phyloP scores from a whole-genome alignment of 2,797 vertebrate species.

The Tragopan temminckii region DNA sequence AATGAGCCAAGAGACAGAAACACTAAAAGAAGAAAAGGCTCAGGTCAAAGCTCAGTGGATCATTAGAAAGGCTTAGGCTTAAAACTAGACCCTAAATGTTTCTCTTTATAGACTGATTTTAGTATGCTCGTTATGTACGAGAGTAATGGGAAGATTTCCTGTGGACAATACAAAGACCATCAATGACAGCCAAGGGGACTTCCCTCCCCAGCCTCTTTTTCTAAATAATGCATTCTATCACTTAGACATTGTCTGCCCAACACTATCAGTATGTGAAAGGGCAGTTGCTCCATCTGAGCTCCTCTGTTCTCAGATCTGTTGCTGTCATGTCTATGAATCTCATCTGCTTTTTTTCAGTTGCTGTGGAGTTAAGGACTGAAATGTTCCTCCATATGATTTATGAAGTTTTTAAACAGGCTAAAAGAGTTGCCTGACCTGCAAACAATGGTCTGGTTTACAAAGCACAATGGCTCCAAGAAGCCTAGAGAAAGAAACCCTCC shows the following conservation, averaged over 20 bases:
- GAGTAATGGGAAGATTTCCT: background rate
- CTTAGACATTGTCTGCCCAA: background rate
- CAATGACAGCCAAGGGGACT: background rate
- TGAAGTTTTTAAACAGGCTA: constrained; percentile 39
- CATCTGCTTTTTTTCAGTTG: background rate
- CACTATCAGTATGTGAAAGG: background rate
- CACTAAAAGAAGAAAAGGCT: background rate
- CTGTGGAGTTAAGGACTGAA: background rate
- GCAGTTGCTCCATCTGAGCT: background rate
- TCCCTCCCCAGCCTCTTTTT: accelerated
- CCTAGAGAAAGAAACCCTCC: background rate
- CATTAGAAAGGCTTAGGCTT: background rate
- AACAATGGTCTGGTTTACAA: constrained; percentile 21
- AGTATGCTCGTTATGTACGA: background rate
- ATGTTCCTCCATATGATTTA: constrained; percentile 10
- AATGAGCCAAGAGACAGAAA: background rate
- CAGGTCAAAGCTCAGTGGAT: background rate
- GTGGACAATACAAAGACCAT: background rate
- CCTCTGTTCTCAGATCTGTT: background rate
- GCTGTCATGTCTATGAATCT: background rate
- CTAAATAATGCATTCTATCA: background rate
- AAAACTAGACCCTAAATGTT: background rate
- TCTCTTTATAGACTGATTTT: background rate
- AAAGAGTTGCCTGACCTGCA: background rate
- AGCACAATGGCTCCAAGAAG: constrained; percentile 5